Base-by-base conservation (phyloP, 2,888 invertebrate species). In the Macaria notata region DNA sequence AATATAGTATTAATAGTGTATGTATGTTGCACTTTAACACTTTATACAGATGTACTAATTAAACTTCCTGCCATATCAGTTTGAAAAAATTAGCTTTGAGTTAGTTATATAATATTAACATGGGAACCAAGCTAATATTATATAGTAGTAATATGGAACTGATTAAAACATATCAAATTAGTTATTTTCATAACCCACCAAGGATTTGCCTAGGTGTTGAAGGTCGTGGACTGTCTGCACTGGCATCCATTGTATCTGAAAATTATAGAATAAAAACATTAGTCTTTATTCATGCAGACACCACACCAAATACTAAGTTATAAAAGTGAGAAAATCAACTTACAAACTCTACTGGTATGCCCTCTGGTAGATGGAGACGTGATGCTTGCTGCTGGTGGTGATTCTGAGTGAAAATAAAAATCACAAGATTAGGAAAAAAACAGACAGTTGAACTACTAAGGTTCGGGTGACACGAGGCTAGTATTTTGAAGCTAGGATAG, bases 341-440 rank as follows among this genome's bases (percentile, higher is more conserved):
- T 44, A 44, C 44, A 19, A 44, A 44, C 44, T 44, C 44, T 44
- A 9, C 44, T 44, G 44, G 44, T 44, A 44, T 44, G 44, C 29
- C 44, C 44, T 29, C 44, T 44, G 44, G 0, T 44, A 44, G 44
- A 44, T 19, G 44, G 44, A 44, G 44, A 5, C 44, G 6, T 44
- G 29, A 29, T 9, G 44, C 44, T 44, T 19, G 43, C 9, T 19
- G 43, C 19, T 44, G 29, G n/a, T 44, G 43, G 43, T 19, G 43
- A 44, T 44, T 44, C 43, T 44, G 36, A 36, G 36, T 36, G 36
- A 44, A 44, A 44, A 44, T 44, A 44, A 44, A 44, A 19, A 44
- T n/a, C 43, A 44, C 9, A n/a, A 44, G 36, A 36, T 36, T 36
- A 36, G 4, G 36, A 36, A 36, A 36, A 7, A 36, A 36, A 36